Conservation (phyloP, 1,140 invertebrate species). For the Druon quercuslanigerum region DNA sequence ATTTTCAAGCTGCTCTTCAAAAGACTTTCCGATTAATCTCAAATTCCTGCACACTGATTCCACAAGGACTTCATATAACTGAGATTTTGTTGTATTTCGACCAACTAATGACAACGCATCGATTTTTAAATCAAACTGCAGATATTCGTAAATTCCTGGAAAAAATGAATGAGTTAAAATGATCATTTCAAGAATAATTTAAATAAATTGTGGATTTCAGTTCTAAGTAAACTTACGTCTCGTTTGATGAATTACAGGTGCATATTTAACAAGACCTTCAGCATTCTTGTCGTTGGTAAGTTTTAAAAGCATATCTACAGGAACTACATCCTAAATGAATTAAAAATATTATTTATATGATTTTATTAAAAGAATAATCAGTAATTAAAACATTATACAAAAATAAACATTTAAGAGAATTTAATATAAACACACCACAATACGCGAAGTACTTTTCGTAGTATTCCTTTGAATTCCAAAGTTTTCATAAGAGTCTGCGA, state of each 20-base stretch:
- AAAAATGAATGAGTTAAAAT: constrained; percentile 51
- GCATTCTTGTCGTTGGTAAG: constrained; percentile 64
- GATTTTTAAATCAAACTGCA: constrained; percentile 79
- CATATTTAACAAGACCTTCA: constrained; percentile 65
- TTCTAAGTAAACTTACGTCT: constrained; percentile 66
- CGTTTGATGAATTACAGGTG: constrained; percentile 75
- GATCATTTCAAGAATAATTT: constrained; percentile 39
- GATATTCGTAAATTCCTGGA: constrained; percentile 70
- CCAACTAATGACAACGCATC: constrained; percentile 84
- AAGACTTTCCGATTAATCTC: constrained; percentile 78
- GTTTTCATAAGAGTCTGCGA: constrained; percentile 72
- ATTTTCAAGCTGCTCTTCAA: constrained; percentile 77
- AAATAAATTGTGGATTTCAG: constrained; percentile 4
- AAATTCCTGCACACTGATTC: constrained; percentile 84
- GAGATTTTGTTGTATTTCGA: constrained; percentile 77
- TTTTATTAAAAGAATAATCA: constrained; percentile 50
- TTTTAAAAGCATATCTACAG: constrained; percentile 72
- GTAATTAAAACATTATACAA: constrained; percentile 21
- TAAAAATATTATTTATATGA: constrained; percentile 31
- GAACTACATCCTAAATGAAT: constrained; percentile 65
- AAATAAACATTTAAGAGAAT: neutral
- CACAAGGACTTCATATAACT: constrained; percentile 83
- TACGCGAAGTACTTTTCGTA: constrained; percentile 46
- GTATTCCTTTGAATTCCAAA: constrained; percentile 75
- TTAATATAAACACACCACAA: constrained; percentile 44